phyloP scores from a whole-genome alignment of 2,797 vertebrate species.

The Xiphophorus birchmanni region DNA sequence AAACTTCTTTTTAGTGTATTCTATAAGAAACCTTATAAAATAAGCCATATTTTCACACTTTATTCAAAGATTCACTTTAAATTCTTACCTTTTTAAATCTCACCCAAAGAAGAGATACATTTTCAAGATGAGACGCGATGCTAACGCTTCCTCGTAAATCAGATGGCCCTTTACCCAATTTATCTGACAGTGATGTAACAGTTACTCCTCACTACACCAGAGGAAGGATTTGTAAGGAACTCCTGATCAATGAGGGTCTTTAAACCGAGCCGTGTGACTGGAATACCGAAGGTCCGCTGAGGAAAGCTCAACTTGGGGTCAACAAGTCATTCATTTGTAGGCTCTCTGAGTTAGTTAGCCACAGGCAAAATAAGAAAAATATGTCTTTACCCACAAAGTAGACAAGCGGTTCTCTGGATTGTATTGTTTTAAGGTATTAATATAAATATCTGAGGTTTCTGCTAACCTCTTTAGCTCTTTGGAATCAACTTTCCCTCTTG shows the following conservation, averaged over 20 bases:
- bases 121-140: conserved; percentile 15
- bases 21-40: too few species aligned
- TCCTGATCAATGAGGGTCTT: conserved; percentile 75
- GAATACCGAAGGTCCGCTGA: conserved; percentile 61
- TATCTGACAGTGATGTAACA: conserved; percentile 69
- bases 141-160: conserved; percentile 44
- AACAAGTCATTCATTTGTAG: conserved; percentile 33
- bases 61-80: neutral
- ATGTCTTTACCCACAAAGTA: conserved; percentile 38
- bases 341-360: conserved; percentile 36
- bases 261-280: conserved; percentile 57
- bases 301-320: conserved; percentile 42
- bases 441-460: conserved; percentile 40
- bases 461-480: conserved; percentile 28
- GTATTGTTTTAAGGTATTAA: conserved; percentile 28
- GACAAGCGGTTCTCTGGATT: conserved; percentile 23
- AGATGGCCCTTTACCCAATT: conserved; percentile 54
- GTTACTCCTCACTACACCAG: conserved; percentile 45
- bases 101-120: conserved; percentile 1
- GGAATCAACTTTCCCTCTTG: neutral
- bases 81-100: neutral
- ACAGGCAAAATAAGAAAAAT: conserved; percentile 29
- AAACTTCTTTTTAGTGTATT: too few species aligned
- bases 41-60: neutral
- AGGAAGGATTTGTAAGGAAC: conserved; percentile 56